Base-by-base conservation (phyloP, 2,797 vertebrate species). In the Melanitta fusca region DNA sequence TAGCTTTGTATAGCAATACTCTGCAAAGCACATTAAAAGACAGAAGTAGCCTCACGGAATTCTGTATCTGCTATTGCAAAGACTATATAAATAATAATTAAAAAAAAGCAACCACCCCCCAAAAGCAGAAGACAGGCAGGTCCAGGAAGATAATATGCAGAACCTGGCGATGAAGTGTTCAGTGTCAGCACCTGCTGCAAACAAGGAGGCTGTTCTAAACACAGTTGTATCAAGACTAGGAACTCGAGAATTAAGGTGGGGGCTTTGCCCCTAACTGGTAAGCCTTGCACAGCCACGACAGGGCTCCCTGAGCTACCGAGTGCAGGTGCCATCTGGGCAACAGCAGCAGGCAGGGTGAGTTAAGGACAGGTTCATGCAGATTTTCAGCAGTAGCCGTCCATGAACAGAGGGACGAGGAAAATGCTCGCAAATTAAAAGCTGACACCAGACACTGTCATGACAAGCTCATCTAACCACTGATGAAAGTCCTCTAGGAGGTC, bases 351-450 rank as follows among this genome's bases (percentile, higher is more conserved):
- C 36, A 6, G 91, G 96, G 95, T 96, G 93, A 97, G 25, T 30
- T 85, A 68, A 95, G 95, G 96, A 96, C 93, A 95, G 79, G 82
- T 95, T 27, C 9, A 6, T 72, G 84, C 84, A 74, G 78, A 54
- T 95, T 91, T 89, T 82, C 74, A 75, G 86, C 74, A 85, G 84
- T 61, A 82, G 62, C 74, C 2, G 0, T 82, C 86, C 81, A 53
- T 0, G 0, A 78, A 68, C 19, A 68, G 87, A 70, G 47, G 54
- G 74, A 61, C 71, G 21, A 89, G 54, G 88, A 94, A 82, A 89
- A 87, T 5, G 21, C 54, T 65, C 81, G 32, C 83, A 87, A 68
- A 78, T 85, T 91, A 94, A 82, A 93, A 93, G 79, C 47, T 92
- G 95, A 95, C 73, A 95, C 82, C 89, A 91, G 77, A 86, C 85